These are phyloP conservation scores for Cettia cetti DNA, from an alignment of 2,113 vertebrate genomes.

Conservation along the genomic window DNA sequence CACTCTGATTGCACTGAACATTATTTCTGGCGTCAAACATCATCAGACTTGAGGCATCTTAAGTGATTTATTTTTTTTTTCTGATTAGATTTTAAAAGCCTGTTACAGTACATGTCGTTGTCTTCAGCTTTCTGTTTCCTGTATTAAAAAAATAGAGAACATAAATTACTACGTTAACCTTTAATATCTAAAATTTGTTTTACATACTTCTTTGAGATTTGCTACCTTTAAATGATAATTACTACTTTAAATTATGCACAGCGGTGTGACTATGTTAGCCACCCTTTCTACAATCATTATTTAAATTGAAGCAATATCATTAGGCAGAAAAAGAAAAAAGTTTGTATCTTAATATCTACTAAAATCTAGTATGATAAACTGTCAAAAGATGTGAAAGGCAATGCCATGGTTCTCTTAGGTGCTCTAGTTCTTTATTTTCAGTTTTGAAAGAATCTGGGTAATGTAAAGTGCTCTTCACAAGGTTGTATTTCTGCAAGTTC, in stretches of 20 bases:
- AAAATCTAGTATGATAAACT: neutral
- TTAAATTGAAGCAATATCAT: neutral
- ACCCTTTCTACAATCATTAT: neutral
- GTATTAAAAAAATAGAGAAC: conserved; percentile 25
- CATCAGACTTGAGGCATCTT: conserved; percentile 81
- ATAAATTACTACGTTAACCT: neutral
- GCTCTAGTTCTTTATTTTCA: neutral
- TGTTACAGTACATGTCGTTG: conserved; percentile 63
- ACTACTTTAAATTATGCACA: neutral
- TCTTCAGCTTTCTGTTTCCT: conserved; percentile 98
- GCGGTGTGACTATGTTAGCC: neutral
- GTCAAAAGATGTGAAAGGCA: neutral
- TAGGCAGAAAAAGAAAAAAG: neutral
- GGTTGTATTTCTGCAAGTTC: neutral
- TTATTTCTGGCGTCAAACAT: conserved; percentile 85
- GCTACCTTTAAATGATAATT: neutral
- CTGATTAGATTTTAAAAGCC: conserved; percentile 72
- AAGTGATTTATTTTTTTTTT: conserved; percentile 73
- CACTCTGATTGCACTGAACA: conserved; percentile 85
- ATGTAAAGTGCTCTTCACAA: neutral
- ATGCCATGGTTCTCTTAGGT: neutral
- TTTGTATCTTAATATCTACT: neutral
- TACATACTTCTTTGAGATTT: neutral
- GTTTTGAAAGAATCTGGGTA: neutral
- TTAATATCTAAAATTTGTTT: neutral